These are phyloP conservation scores for Dreissena polymorpha DNA, from an alignment of 1,140 invertebrate genomes.

Conservation along the genomic window DNA sequence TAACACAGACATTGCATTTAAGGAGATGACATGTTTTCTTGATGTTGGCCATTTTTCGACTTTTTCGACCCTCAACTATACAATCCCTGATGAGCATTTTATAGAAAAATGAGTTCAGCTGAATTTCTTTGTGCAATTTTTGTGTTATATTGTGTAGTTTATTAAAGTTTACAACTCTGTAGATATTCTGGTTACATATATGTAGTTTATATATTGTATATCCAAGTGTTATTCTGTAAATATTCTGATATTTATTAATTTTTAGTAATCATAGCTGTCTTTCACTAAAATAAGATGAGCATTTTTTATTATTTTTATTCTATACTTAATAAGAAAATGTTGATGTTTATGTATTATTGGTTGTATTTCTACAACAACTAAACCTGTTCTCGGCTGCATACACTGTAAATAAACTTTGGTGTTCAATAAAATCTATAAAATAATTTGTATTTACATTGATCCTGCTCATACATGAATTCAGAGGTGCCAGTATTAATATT, in stretches of 20 bases:
- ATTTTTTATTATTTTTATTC: constrained; percentile 11
- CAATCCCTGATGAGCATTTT: constrained; percentile 46
- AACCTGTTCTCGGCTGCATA: constrained; percentile 29
- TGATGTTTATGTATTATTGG: constrained; percentile 3
- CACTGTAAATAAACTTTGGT: constrained; percentile 51
- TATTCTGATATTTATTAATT: constrained; percentile 6
- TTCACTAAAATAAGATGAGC: constrained; percentile 2
- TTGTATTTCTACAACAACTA: not conserved
- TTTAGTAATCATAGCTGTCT: constrained; percentile 2
- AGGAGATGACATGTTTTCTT: constrained; percentile 2
- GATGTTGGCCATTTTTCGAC: constrained; percentile 26
- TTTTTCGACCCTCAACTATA: constrained; percentile 20
- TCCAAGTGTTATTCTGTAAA: constrained; percentile 12
- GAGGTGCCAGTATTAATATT: too few species aligned
- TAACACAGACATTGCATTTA: not conserved
- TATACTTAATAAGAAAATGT: not conserved
- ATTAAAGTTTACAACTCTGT: constrained; percentile 6
- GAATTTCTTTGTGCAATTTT: constrained; percentile 38
- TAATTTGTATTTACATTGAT: not conserved
- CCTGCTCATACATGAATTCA: too few species aligned
- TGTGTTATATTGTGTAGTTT: constrained; percentile 20
- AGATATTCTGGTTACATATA: constrained; percentile 7
- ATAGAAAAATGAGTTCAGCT: constrained; percentile 38
- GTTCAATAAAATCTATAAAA: constrained; percentile 29
- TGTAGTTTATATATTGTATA: constrained; percentile 11